Conservation (phyloP, 1,140 invertebrate genomes). For the Teleogryllus occipitalis region DNA sequence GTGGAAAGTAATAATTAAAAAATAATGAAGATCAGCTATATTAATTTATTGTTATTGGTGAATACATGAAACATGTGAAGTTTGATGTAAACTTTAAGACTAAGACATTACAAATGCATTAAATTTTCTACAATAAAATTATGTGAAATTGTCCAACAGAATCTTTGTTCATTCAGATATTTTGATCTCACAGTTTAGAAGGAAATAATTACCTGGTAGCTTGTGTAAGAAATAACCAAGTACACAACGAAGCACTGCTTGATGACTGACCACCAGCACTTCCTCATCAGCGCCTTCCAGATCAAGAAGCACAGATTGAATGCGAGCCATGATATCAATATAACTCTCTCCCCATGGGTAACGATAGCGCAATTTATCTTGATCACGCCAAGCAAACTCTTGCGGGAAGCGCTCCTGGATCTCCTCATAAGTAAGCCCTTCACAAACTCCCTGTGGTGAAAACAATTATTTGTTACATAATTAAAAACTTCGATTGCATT, state of each 20-base stretch:
- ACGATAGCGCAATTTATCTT: slow-evolving; percentile 85
- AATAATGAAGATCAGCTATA: too few relatives aligned
- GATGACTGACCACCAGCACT: slow-evolving; percentile 81
- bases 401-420: slow-evolving; percentile 82
- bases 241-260: slow-evolving; percentile 84
- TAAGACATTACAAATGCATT: too few relatives aligned
- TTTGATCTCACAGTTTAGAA: too few relatives aligned
- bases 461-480: background rate
- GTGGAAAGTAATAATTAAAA: too few relatives aligned
- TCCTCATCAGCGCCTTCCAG: slow-evolving; percentile 80
- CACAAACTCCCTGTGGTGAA: slow-evolving; percentile 76
- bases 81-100: too few relatives aligned
- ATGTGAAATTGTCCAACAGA: too few relatives aligned
- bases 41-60: too few relatives aligned
- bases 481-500: too few relatives aligned
- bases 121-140: too few relatives aligned
- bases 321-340: slow-evolving; percentile 74
- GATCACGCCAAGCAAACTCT: slow-evolving; percentile 83
- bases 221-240: slow-evolving; percentile 85
- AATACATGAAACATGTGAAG: too few relatives aligned
- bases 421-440: slow-evolving; percentile 88
- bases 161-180: too few relatives aligned
- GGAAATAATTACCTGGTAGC: slow-evolving; percentile 48
- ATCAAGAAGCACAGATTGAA: slow-evolving; percentile 70
- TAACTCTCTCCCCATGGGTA: slow-evolving; percentile 90